Percentiles rank a stretch among this genome's conserved stretches.
These are phyloP conservation scores for Dicyrtoma fusca DNA, from an alignment of 2,888 invertebrate species.

Conservation along the genomic window DNA sequence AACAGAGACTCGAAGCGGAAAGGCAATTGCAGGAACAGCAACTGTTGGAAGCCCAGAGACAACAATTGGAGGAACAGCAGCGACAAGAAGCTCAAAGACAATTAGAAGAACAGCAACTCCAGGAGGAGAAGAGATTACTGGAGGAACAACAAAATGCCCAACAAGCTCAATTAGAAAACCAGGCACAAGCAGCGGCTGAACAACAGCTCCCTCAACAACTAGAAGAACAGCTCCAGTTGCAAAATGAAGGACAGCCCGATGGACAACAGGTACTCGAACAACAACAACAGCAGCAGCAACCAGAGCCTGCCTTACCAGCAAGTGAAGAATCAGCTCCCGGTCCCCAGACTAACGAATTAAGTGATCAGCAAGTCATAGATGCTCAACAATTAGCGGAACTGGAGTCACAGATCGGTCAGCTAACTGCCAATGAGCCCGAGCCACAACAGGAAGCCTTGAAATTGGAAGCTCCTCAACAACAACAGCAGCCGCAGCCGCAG, in stretches of 20 bases:
- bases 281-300: neutral
- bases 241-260: neutral
- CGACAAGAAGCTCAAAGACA: neutral
- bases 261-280: neutral
- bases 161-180: neutral
- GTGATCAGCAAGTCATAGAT: neutral
- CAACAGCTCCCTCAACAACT: slow-evolving; percentile 29
- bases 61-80: neutral
- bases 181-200: slow-evolving; percentile 8
- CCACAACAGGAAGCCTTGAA: neutral
- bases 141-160: slow-evolving; percentile 5
- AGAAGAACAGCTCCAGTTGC: slow-evolving; percentile 28
- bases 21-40: slow-evolving; percentile 6
- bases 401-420: neutral
- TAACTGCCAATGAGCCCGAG: neutral
- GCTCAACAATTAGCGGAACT: neutral
- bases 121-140: slow-evolving; percentile 23
- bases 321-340: neutral
- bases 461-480: slow-evolving; percentile 11
- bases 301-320: neutral
- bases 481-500: neutral
- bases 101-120: slow-evolving; percentile 10
- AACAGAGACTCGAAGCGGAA: slow-evolving; percentile 16
- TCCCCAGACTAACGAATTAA: neutral
- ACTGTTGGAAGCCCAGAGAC: neutral